Base-by-base conservation (phyloP, 2,888 invertebrate species). In the Amaurobius ferox region DNA sequence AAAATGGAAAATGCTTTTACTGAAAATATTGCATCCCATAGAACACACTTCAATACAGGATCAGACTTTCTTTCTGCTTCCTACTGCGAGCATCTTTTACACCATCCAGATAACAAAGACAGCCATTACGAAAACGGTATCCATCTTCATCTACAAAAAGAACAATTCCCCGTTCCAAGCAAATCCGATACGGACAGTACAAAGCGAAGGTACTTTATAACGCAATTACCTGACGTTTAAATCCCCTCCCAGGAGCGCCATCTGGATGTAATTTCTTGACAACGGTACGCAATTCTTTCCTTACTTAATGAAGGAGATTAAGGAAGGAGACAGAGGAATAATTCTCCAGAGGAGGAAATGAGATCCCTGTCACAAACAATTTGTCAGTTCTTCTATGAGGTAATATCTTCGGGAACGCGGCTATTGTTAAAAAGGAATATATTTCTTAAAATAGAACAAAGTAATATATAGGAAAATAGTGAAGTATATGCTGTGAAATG, bases 291-390 rank as follows among this genome's bases (percentile, higher is more conserved):
- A 61, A 73, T 80, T 39, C 68, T 61, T 26, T 1, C 32, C 48
- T 72, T 72, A 48, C 79, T 79, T 79, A 66, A 79, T 79, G 71
- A 79, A 64, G 74, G 30, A 40, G 26, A 39, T 23, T 39, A 61
- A 55, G 62, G 16, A 73, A 61, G 62, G 13, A 13, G 64, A 32
- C 64, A 64, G 64, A 5, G 13, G 32, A 32, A 32, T 64, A 64
- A 64, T 30, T 64, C 32, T 64, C 32, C 64, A 16, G 30, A 7
- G 32, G 30, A 7, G 64, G 29, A 26, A 30, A 64, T 64, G n/a
- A 16, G 9, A 19, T 64, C 13, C 32, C 19, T 23, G 32, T 30
- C 64, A 16, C 30, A 30, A 64, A 64, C 16, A 64, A 64, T 64
- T 30, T 29, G 64, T 30, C 64, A 30, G 23, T 23, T 16, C 16